Evolutionary conservation across 2,888 invertebrate genomes (phyloP).

Genomic region (Cepaea hortensis): DNA sequence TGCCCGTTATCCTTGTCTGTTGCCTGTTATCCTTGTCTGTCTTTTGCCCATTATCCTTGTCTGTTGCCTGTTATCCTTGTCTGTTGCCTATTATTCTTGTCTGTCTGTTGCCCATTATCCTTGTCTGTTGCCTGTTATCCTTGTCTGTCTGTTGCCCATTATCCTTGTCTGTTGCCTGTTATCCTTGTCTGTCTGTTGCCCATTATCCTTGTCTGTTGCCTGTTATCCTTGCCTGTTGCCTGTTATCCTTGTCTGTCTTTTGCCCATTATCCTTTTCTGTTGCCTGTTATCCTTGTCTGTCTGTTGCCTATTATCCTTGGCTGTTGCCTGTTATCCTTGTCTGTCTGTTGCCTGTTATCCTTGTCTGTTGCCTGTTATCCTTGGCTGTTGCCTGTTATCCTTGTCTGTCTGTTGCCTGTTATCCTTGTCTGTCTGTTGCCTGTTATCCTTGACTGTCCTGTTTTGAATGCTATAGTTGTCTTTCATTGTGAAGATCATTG

Average conservation of each 20-base stretch:
- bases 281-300: neutral
- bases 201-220: too few species aligned
- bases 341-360: neutral
- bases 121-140: too few species aligned
- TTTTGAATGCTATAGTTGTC: too few species aligned
- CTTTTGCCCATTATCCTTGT: too few species aligned
- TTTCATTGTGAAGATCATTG: too few species aligned
- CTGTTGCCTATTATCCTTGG: neutral
- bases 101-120: neutral
- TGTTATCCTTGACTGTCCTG: too few species aligned
- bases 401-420: neutral
- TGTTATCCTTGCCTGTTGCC: too few species aligned
- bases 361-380: too few species aligned
- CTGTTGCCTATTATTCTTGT: neutral
- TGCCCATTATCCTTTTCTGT: neutral
- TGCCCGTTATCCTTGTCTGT: neutral
- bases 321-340: neutral
- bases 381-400: neutral
- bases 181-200: neutral
- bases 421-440: neutral
- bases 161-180: neutral
- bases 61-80: too few species aligned
- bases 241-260: neutral
- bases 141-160: neutral
- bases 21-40: too few species aligned